Evolutionary conservation across 53 echinoderm and acorn worm species (phyloP), one percentile per base, ranked within the genome.

Genomic region (Crossaster papposus): DNA sequence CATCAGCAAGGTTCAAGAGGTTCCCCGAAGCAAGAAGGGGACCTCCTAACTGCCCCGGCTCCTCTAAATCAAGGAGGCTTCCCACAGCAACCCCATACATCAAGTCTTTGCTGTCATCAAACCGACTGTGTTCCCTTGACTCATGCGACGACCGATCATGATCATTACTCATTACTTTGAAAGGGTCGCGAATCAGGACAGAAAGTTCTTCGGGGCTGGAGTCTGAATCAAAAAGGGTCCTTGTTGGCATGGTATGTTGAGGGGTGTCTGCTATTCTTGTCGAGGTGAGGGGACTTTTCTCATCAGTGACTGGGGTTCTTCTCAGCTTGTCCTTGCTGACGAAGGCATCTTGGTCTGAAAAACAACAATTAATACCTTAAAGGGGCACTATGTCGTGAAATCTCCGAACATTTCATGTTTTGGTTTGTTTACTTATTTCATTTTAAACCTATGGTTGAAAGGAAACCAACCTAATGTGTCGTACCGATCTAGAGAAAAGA

Each of bases 261-360:
- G 77, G 75, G 23, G 87, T 54, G 23, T 86, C 72, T 70, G 29
- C 54, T 15, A 37, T 17, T 36, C 32, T 54, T 68, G 44, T 44
- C 44, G 75, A 58, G 74, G 36, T 54, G 70, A 22, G 29, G 11
- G 64, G 64, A 83, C 55, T 83, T 38, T 38, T 73, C 37, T 83
- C 83, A 28, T 89, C 81, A 8, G 50, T 65, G 51, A 89, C 62
- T 70, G 96, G 99, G 0, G 99, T 92, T 68, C 93, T 93, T 36
- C 29, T 64, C 52, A 99, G 89, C 82, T 99, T 99, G 64, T 99
- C 99, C 71, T 89, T 82, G 32, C 94, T 91, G 0, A 92, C 73
- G 86, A 99, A 99, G 22, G 99, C 96, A 81, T 89, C 90, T 80
- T 90, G 89, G 83, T 83, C 93, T 93, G 89, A 64, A 92, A 87